A percentile compares a stretch with the other conserved stretches of the same genome.
Conservation (phyloP, 2,113 vertebrate species). For the Pseudopodoces humilis region DNA sequence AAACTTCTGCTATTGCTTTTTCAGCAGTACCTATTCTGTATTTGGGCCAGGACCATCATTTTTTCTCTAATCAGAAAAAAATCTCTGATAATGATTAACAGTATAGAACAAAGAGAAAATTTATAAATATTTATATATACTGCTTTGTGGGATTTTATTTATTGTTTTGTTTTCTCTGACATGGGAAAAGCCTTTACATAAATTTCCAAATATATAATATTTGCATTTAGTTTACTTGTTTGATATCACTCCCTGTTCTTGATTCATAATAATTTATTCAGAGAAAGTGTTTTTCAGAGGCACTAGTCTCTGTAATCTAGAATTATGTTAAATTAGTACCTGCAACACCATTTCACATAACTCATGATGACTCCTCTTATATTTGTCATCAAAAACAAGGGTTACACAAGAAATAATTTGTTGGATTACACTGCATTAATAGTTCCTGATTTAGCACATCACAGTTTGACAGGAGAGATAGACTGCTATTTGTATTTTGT, state of each 20-base stretch:
- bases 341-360: neutral
- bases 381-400: neutral
- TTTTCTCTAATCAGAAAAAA: neutral
- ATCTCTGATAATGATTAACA: neutral
- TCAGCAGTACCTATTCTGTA: neutral
- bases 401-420: neutral
- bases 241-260: neutral
- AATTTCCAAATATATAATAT: neutral
- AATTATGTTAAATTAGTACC: neutral
- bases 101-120: neutral
- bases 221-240: neutral
- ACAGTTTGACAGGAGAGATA: neutral
- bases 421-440: neutral
- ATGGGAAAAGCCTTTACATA: neutral
- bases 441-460: neutral
- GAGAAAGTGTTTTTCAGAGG: neutral
- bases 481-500: neutral
- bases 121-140: neutral
- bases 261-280: neutral
- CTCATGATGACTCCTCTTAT: neutral
- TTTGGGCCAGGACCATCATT: neutral
- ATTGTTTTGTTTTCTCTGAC: neutral
- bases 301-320: neutral
- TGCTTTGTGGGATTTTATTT: neutral
- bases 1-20: neutral